Conservation (phyloP, 2,888 invertebrate species). For the Lumbricus terrestris region DNA sequence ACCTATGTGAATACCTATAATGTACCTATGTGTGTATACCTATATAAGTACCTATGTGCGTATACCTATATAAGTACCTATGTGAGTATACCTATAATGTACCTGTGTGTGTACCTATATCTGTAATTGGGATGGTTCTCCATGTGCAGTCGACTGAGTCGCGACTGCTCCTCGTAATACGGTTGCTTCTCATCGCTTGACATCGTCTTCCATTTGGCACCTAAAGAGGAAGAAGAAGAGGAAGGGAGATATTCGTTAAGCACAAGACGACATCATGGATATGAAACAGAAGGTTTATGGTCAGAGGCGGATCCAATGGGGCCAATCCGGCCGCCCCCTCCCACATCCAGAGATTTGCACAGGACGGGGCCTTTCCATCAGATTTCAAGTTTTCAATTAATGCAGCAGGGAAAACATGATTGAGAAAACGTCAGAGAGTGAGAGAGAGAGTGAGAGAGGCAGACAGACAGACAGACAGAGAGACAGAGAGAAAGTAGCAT, state of each 20-base stretch:
- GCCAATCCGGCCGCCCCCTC: no score
- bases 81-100: neutral
- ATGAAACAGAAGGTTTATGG: neutral
- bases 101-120: conserved; percentile 55
- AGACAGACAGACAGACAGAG: no score
- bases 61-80: conserved; percentile 56
- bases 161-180: conserved; percentile 91
- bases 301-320: no score
- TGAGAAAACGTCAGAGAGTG: no score
- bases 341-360: no score
- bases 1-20: neutral
- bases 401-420: no score
- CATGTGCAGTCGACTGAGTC: conserved; percentile 95
- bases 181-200: conserved; percentile 60
- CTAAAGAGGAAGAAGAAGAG: conserved; percentile 57
- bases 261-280: neutral
- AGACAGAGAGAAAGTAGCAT: no score
- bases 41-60: conserved; percentile 8
- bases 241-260: neutral
- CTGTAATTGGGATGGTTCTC: conserved; percentile 98
- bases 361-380: no score
- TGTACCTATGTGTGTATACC: neutral
- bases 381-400: no score
- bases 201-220: conserved; percentile 98
- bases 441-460: no score